Base-by-base conservation (phyloP, 2,797 vertebrate species). In the Chrysocyon brachyurus region DNA sequence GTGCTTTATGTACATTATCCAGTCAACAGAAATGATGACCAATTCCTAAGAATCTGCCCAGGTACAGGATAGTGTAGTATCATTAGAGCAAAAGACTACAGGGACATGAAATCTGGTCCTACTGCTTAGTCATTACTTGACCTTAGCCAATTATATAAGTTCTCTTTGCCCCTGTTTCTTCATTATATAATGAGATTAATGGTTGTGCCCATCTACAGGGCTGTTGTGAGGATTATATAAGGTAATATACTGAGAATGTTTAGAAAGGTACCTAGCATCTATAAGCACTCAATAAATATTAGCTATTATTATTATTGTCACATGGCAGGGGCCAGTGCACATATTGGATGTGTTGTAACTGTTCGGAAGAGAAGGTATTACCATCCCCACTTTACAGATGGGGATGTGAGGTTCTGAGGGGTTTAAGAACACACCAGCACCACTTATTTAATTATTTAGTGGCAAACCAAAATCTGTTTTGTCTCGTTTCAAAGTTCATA, bases 401-500 rank as follows among this genome's bases (percentile, higher is more conserved):
- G 5, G 12, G 26, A 77, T 63, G 6, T 64, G 11, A 96, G 40
- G 16, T 33, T 86, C 16, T 5, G 49, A 93, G 36, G 59, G 22
- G 84, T 90, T 70, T 64, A 64, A 92, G 70, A 91, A 82, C 36
- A 68, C 66, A 70, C 28, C 40, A 82, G 56, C 16, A 24, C 4
- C 17, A 94, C 46, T 86, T 59, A 93, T 54, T 83, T 91, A 82
- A 73, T 63, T 82, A 73, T 63, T 82, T 63, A 95, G 6, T 93
- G 49, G 81, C 68, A 95, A 28, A 90, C 14, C 61, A 33, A 84
- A 82, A 70, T 96, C 15, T 73, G 1, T 57, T 87, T 90, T 90
- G 40, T 90, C 70, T 94, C 40, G 49, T 66, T 97, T 68, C 72
- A 83, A 95, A 95, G 92, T 96, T 95, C 70, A 46, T 57, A 85